Conservation (phyloP, 2,797 vertebrate genomes). For the Trematomus bernacchii region DNA sequence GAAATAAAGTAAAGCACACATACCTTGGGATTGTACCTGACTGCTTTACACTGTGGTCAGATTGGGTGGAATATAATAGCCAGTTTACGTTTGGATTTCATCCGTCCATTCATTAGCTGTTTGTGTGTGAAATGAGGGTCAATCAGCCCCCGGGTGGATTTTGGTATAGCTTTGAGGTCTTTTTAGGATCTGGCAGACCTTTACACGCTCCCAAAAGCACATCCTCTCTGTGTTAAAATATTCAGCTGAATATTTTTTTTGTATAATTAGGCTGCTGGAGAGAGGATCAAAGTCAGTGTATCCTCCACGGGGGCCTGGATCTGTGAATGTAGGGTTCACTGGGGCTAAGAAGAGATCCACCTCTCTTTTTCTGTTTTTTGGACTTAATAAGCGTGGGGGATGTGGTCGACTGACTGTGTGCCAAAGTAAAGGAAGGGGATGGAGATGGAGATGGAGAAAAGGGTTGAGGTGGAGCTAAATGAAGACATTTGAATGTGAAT, state of each 20-base stretch:
- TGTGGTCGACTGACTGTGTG: constrained; percentile 34
- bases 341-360: constrained; percentile 36
- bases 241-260: constrained; percentile 12
- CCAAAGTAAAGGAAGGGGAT: constrained; percentile 16
- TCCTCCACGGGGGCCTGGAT: constrained; percentile 28
- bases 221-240: constrained; percentile 31
- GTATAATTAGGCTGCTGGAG: constrained; percentile 54
- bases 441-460: background rate
- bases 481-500: constrained; percentile 66
- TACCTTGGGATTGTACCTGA: background rate
- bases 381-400: constrained; percentile 36
- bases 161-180: constrained; percentile 33
- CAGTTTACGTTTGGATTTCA: constrained; percentile 12
- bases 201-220: constrained; percentile 26
- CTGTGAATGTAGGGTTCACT: constrained; percentile 39
- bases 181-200: constrained; percentile 47
- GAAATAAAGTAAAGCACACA: background rate
- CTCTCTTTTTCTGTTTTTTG: constrained; percentile 16
- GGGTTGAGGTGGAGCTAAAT: constrained; percentile 45
- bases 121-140: constrained; percentile 39
- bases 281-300: constrained; percentile 54
- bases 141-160: constrained; percentile 9
- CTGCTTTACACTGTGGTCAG: constrained; percentile 4
- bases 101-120: constrained; percentile 9
- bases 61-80: background rate